Base-by-base conservation (phyloP, 2,888 invertebrate species). In the Tipula lateralis region DNA sequence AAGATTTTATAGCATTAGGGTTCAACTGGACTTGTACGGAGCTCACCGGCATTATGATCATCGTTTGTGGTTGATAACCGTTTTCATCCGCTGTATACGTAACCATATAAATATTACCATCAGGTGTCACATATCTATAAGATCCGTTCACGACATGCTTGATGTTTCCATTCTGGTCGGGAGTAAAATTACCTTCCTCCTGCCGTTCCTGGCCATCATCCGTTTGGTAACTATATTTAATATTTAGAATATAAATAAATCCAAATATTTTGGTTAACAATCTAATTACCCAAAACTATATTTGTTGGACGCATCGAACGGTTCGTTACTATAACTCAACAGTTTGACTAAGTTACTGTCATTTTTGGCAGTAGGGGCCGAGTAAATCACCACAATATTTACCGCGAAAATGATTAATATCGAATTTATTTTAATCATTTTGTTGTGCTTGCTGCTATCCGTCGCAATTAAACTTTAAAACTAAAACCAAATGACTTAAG, bases 1-100 rank as follows among this genome's bases (percentile, higher is more conserved):
- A 16, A 3, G 44, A 44, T 44, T 44, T 44, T 44, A 44, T 16
- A 16, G 16, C 44, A 16, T 44, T n/a, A n/a, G 36, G 36, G 12
- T 12, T 12, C 36, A 36, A 7, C 1, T 12, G 9, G 9, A 36
- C 36, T 1, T 1, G 3, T 9, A 6, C 36, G 36, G 12, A 1
- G 32, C 6, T 32, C 2, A 32, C 32, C 12, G 5, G 5, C 36
- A 9, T 36, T 16, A 44, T 44, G 1, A 44, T 44, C 16, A 44
- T 44, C 16, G 44, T 36, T 7, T 36, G 16, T 16, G 44, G 16
- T 6, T 44, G 44, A 44, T 16, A 44, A 39, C 87, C 87, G 85
- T 86, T 87, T 84, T 88, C 87, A 85, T 88, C 88, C 50, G 88
- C 88, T 39, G 87, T 88, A 81, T 87, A 88, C 39, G 86, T 87